Percentiles rank a stretch among this genome's conserved stretches.
phyloP scores from a whole-genome alignment of 2,113 vertebrate genomes.

The Nanorana parkeri region DNA sequence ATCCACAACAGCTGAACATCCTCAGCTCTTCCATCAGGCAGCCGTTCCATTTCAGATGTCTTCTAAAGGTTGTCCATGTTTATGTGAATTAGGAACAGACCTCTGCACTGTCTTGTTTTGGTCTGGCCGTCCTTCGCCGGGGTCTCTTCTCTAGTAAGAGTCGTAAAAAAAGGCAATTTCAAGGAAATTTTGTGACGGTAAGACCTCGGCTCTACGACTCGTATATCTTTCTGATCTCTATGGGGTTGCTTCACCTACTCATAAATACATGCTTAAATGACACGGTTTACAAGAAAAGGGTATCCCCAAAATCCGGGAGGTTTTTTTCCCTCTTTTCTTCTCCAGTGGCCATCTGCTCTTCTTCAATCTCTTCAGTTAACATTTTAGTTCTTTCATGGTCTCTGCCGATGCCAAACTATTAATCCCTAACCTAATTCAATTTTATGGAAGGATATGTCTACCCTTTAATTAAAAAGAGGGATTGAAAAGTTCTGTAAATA shows the following conservation, averaged over 20 bases:
- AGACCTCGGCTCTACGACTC: not conserved
- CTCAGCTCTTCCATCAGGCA: not conserved
- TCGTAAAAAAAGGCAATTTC: constrained; percentile 17
- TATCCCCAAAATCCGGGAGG: not conserved
- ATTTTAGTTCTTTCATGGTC: not conserved
- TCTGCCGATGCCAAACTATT: not conserved
- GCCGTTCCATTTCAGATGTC: not conserved
- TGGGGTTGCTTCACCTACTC: constrained; percentile 6
- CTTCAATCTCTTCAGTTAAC: not conserved
- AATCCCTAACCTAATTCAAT: not conserved
- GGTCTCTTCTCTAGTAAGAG: not conserved
- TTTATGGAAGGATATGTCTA: constrained; percentile 4
- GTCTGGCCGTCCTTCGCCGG: not conserved
- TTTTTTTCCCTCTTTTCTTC: not conserved
- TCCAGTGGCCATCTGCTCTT: not conserved
- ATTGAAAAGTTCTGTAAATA: constrained; percentile 2
- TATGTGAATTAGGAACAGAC: not conserved
- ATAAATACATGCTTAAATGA: not conserved
- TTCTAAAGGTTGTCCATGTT: not conserved
- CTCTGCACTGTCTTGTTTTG: not conserved
- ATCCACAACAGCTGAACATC: no score
- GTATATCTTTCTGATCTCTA: not conserved
- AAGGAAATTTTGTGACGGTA: not conserved
- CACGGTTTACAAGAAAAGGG: constrained; percentile 5
- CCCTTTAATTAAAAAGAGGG: not conserved